Percentiles rank a stretch among this genome's conserved stretches.
These are phyloP conservation scores for Tetrapedia diversipes DNA, from an alignment of 2,888 invertebrate species.

Conservation along the genomic window DNA sequence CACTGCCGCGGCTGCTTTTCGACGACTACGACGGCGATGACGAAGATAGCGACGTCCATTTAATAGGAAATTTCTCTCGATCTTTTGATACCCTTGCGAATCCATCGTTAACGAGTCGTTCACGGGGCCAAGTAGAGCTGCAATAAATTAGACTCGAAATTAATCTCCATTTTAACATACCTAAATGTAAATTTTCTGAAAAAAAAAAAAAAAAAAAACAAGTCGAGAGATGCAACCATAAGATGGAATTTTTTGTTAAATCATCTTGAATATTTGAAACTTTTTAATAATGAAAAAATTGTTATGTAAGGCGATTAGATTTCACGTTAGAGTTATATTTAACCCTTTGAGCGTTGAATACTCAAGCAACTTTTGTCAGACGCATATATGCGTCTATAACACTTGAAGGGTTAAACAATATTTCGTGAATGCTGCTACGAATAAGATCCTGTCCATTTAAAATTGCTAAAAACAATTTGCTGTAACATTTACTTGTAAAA, in stretches of 20 bases:
- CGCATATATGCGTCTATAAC: too few relatives aligned
- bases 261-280: neutral
- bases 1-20: neutral
- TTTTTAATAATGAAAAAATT: too few relatives aligned
- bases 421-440: neutral
- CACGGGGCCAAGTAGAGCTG: constrained; percentile 43
- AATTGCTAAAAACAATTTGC: too few relatives aligned
- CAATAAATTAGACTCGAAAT: neutral
- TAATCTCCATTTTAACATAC: neutral
- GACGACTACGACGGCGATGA: constrained; percentile 4
- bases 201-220: too few relatives aligned
- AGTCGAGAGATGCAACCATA: too few relatives aligned
- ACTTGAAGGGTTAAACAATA: neutral
- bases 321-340: too few relatives aligned
- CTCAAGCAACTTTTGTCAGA: too few relatives aligned
- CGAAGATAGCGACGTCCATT: neutral
- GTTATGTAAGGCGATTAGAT: too few relatives aligned
- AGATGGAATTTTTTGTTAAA: too few relatives aligned
- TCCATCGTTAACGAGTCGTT: neutral
- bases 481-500: too few relatives aligned
- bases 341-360: too few relatives aligned
- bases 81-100: neutral
- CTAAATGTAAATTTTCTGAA: neutral
- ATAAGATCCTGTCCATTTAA: neutral
- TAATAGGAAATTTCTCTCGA: neutral